Conservation (phyloP, 1,140 invertebrate species). For the Heterodera schachtii region DNA sequence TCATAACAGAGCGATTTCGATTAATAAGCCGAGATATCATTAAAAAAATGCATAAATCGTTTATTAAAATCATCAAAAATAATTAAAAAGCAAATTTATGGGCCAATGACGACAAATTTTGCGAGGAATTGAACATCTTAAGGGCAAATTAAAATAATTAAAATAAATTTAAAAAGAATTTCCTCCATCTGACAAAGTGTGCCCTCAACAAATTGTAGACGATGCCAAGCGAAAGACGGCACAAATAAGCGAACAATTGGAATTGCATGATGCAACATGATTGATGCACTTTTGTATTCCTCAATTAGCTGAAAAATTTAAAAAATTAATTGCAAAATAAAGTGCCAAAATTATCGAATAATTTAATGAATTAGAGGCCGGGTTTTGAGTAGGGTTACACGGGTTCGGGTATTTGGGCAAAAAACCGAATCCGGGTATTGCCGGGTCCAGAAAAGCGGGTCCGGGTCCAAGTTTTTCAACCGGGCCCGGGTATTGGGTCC, state of each 20-base stretch:
- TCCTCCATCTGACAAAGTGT: background rate
- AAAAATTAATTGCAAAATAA: background rate
- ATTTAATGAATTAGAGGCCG: too few relatives aligned
- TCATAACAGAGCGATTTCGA: too few relatives aligned
- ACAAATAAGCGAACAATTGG: background rate
- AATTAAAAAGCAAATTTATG: background rate
- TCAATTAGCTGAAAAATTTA: background rate
- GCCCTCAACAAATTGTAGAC: slow-evolving; percentile 2
- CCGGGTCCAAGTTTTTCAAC: too few relatives aligned
- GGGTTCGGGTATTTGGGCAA: too few relatives aligned
- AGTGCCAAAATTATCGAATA: background rate
- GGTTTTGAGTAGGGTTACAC: too few relatives aligned
- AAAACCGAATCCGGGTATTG: too few relatives aligned
- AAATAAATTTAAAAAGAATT: background rate
- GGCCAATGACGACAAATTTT: background rate
- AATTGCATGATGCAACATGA: background rate
- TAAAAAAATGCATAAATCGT: background rate
- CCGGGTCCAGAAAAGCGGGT: too few relatives aligned
- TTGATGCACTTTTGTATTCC: background rate
- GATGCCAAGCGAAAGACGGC: slow-evolving; percentile 1
- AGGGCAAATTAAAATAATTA: too few relatives aligned
- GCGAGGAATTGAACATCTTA: background rate
- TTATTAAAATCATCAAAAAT: background rate
- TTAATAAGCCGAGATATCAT: too few relatives aligned
- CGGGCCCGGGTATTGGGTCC: too few relatives aligned